These are phyloP conservation scores for Gasteruption jaculator DNA, from an alignment of 2,888 invertebrate genomes.

Conservation along the genomic window DNA sequence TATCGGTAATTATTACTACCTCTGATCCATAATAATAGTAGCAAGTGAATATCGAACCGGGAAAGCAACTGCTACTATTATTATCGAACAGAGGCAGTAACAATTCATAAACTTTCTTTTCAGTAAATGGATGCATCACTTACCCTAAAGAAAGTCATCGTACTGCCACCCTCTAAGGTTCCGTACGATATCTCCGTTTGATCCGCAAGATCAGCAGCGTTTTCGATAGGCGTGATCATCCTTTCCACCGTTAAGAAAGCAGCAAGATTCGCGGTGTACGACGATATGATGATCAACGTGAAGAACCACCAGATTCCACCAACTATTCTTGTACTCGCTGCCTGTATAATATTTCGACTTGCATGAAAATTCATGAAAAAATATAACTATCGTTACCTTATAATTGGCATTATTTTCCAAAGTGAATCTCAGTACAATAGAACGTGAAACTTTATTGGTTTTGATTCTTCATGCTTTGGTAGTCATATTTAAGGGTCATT, in stretches of 20 bases:
- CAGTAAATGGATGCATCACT: no score
- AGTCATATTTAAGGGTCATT: no score
- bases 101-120: no score
- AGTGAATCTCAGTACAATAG: no score
- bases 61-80: no score
- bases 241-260: slow-evolving; percentile 97
- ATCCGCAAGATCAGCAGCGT: slow-evolving; percentile 89
- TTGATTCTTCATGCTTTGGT: no score
- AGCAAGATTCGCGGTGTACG: slow-evolving; percentile 96
- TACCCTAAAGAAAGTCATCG: slow-evolving; percentile 96
- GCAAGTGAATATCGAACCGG: no score
- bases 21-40: no score
- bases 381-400: slow-evolving; percentile 11
- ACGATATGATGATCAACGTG: slow-evolving; percentile 95
- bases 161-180: slow-evolving; percentile 88
- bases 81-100: no score
- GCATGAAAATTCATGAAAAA: slow-evolving; percentile 13
- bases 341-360: slow-evolving; percentile 55
- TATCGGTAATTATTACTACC: no score
- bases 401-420: slow-evolving; percentile 5
- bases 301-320: slow-evolving; percentile 99
- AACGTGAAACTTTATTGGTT: no score
- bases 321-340: slow-evolving; percentile 89
- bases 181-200: slow-evolving; percentile 94
- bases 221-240: slow-evolving; percentile 93